Evolutionary conservation across 2,888 invertebrate species (phyloP).

Genomic region (Coenonympha glycerion): DNA sequence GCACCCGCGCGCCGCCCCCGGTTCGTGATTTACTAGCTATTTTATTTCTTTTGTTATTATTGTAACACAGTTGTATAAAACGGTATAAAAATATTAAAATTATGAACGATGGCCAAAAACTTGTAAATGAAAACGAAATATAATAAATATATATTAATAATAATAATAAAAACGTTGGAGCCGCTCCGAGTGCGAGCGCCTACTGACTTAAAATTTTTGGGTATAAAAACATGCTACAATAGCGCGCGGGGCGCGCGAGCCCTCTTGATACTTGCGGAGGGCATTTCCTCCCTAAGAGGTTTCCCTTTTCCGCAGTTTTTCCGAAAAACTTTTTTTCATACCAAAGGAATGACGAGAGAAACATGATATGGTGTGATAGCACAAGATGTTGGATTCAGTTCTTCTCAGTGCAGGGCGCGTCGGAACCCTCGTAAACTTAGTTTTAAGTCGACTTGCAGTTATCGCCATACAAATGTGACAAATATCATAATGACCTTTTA

Average conservation of each 20-base stretch:
- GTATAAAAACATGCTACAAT: conserved; percentile 77
- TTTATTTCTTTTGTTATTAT: neutral
- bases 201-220: conserved; percentile 77
- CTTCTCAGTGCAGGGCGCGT: no score
- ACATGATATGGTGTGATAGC: no score
- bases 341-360: no score
- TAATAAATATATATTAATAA: conserved; percentile 70
- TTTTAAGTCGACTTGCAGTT: no score
- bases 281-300: conserved; percentile 14
- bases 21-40: conserved; percentile 67
- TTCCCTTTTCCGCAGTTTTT: no score
- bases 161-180: conserved; percentile 74
- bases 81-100: conserved; percentile 77
- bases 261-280: conserved; percentile 58
- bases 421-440: no score
- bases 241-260: conserved; percentile 56
- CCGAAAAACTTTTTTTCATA: no score
- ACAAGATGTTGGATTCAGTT: no score
- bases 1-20: conserved; percentile 31
- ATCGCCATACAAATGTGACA: no score
- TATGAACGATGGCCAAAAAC: conserved; percentile 71
- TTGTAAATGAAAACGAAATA: conserved; percentile 77
- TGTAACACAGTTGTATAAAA: conserved; percentile 73
- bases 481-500: no score
- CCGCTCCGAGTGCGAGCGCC: conserved; percentile 75